Percentiles rank a stretch among this genome's conserved stretches.
Evolutionary conservation across 64 coral and sea anemone species (phyloP).

Genomic region (Dendronephthya gigantea): DNA sequence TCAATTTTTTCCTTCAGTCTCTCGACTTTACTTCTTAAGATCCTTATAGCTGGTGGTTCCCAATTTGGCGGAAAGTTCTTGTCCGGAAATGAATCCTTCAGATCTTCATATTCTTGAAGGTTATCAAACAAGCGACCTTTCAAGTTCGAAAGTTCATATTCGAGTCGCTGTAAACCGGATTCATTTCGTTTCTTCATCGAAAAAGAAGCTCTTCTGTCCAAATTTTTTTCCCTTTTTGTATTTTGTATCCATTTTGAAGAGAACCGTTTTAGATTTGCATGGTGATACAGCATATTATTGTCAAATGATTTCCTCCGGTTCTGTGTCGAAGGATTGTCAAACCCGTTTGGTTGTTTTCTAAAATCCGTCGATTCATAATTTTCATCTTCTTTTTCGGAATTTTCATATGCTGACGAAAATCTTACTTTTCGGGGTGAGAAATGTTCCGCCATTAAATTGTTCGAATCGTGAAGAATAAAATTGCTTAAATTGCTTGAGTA

Average conservation of each 20-base stretch:
- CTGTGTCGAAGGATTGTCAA: neutral
- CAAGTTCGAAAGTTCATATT: neutral
- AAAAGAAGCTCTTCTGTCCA: neutral
- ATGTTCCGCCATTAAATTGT: neutral
- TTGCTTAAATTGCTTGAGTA: neutral
- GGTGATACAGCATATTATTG: neutral
- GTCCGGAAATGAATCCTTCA: neutral
- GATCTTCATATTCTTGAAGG: conserved; percentile 7
- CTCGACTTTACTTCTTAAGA: neutral
- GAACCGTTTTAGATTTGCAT: neutral
- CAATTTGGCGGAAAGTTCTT: neutral
- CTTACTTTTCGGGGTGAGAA: neutral
- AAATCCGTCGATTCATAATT: neutral
- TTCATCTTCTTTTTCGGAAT: neutral
- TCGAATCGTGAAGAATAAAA: neutral
- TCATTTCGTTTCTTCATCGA: neutral
- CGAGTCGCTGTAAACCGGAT: neutral
- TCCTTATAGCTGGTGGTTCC: neutral
- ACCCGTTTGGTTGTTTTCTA: neutral
- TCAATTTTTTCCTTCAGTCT: neutral
- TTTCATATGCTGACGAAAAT: neutral
- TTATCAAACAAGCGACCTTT: neutral
- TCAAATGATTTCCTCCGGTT: neutral
- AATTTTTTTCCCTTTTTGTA: neutral
- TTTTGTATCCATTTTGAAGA: neutral